Percentiles rank a stretch among this genome's conserved stretches.
These are phyloP conservation scores for Drosophila mimica DNA, from an alignment of 2,888 invertebrate species.

Conservation along the genomic window DNA sequence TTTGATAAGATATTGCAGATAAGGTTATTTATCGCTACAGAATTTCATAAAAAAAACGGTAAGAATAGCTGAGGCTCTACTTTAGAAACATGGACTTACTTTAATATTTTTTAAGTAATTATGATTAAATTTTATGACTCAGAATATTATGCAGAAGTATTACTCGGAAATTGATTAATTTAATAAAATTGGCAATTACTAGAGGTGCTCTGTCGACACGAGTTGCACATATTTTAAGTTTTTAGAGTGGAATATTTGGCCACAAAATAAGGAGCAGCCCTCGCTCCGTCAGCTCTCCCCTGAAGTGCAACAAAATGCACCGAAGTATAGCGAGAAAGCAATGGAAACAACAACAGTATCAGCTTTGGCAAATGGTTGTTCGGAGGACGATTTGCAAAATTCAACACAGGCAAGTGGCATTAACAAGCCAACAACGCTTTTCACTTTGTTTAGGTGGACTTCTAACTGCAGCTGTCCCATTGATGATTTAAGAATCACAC, in stretches of 20 bases:
- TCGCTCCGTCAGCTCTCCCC: conserved; percentile 30
- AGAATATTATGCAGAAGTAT: not conserved
- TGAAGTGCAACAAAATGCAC: conserved; percentile 73
- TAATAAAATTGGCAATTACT: not conserved
- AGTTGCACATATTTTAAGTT: not conserved
- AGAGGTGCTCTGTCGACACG: rapidly evolving
- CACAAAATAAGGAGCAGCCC: conserved; percentile 36
- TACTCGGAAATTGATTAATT: not conserved
- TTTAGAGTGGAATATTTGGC: not conserved
- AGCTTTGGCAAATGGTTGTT: conserved; percentile 73
- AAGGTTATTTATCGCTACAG: not conserved
- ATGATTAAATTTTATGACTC: not conserved
- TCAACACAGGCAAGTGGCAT: conserved; percentile 62
- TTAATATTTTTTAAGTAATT: not conserved
- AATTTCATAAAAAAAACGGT: not conserved
- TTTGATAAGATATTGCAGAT: not conserved
- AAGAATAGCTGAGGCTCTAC: not conserved
- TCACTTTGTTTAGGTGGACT: conserved; percentile 34
- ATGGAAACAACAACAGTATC: conserved; percentile 32
- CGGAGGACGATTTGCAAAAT: conserved; percentile 68
- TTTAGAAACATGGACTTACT: not conserved
- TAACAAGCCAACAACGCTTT: conserved; percentile 41
- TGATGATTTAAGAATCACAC: conserved; percentile 64
- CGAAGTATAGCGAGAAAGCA: conserved; percentile 50
- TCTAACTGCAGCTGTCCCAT: conserved; percentile 26